Conservation (phyloP, 2,888 invertebrate species). For the Galeruca laticollis region DNA sequence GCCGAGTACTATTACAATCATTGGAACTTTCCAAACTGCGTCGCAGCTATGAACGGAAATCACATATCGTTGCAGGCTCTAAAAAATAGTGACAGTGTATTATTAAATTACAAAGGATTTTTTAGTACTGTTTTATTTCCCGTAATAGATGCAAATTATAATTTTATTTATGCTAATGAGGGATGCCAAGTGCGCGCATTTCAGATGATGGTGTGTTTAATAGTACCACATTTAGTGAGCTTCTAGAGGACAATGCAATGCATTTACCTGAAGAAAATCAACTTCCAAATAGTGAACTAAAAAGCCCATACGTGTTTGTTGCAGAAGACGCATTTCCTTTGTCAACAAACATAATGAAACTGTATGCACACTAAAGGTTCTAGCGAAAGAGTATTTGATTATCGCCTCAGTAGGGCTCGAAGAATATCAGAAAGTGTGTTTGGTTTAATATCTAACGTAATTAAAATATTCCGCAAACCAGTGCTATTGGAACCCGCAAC, state of each 20-base stretch:
- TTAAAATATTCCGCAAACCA: constrained; percentile 36
- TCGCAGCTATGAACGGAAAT: too few relatives aligned
- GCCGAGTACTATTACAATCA: constrained; percentile 30
- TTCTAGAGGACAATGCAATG: constrained; percentile 3
- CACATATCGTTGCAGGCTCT: constrained; percentile 20
- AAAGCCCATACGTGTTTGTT: constrained; percentile 34
- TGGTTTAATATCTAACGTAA: constrained; percentile 35
- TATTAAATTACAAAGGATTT: constrained; percentile 7
- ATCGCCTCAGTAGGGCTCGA: constrained; percentile 34
- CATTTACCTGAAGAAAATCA: constrained; percentile 6
- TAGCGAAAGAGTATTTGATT: constrained; percentile 49
- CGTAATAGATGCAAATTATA: background rate
- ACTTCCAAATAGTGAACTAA: constrained; percentile 7
- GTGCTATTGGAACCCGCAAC: constrained; percentile 34
- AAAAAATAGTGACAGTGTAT: constrained; percentile 14
- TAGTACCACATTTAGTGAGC: constrained; percentile 2
- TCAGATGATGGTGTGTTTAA: constrained; percentile 1
- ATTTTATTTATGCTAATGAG: constrained; percentile 17
- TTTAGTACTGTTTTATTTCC: too few relatives aligned
- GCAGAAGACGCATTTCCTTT: constrained; percentile 43
- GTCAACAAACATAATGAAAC: constrained; percentile 46
- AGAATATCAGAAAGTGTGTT: constrained; percentile 41
- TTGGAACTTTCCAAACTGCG: constrained; percentile 37
- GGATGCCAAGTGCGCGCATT: constrained; percentile 14
- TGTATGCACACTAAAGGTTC: constrained; percentile 42